Evolutionary conservation across 2,113 vertebrate genomes (phyloP), one percentile per base, ranked within the genome.

Genomic region (Prunella fulvescens): DNA sequence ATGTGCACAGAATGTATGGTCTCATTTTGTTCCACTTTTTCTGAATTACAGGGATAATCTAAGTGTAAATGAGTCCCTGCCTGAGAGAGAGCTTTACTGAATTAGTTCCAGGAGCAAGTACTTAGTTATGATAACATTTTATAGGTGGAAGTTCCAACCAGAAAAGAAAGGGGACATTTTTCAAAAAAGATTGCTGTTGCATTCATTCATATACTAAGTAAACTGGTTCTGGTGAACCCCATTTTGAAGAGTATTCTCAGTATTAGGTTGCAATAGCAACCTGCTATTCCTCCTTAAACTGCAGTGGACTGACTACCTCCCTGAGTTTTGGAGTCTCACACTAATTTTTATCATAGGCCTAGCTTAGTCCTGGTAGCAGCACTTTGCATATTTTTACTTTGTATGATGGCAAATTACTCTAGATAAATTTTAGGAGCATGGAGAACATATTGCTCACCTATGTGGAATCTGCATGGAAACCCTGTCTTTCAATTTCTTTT

Each of bases 11-110:
- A 93, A 95, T 77, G 31, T 70, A 94, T 90, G 82, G 80, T 40
- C 69, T 86, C 69, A 83, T 96, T 94, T 89, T 87, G 53, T 95
- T 89, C 83, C 48, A 50, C 35, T 91, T 86, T 53, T 71, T 40
- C 82, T 86, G 64, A 88, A 67, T 51, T 84, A 28, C 60, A 56
- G 28, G 93, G 64, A 53, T 95, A 88, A 96, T 74, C 33, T 81
- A 53, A 81, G 82, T 84, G 76, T 71, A 86, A 96, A 96, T 73
- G 54, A 94, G 60, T 71, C 60, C 61, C 73, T 76, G 91, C 44
- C 77, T 69, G 64, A 89, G 61, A 72, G 91, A 47, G 19, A 84
- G 31, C 31, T 83, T 92, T 94, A 89, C 72, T 84, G 83, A 92
- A 92, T 93, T 83, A 88, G 60, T 71, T 94, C 56, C 51, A 81